phyloP scores from a whole-genome alignment of 2,113 vertebrate genomes.

The Lanius collurio region DNA sequence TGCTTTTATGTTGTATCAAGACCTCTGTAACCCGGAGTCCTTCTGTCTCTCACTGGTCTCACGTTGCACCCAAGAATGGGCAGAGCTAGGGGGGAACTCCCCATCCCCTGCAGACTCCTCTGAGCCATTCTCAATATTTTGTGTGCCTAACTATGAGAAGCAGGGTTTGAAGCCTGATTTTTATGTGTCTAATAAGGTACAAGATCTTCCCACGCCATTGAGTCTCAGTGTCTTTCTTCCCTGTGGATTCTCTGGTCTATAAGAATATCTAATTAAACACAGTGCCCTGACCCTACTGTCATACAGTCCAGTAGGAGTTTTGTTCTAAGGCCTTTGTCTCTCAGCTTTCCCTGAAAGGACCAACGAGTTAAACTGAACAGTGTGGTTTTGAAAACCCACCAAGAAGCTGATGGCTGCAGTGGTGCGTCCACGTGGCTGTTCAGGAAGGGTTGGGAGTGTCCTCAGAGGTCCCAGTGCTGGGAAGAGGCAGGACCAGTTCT shows the following conservation, averaged over 20 bases:
- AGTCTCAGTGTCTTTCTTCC: neutral
- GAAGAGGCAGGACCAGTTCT: neutral
- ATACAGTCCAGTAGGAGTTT: neutral
- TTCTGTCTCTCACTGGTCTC: neutral
- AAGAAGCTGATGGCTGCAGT: neutral
- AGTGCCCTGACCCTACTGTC: neutral
- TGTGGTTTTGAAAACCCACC: neutral
- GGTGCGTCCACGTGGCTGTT: neutral
- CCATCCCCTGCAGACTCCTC: neutral
- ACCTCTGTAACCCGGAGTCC: neutral
- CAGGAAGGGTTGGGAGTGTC: neutral
- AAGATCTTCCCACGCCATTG: neutral
- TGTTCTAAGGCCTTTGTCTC: neutral
- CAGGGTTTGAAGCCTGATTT: neutral
- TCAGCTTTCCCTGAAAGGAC: neutral
- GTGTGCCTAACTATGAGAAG: neutral
- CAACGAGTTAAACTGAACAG: neutral
- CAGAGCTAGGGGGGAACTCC: neutral
- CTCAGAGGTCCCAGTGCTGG: neutral
- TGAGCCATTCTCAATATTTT: accelerated
- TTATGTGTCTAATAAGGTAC: neutral
- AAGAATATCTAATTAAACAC: neutral
- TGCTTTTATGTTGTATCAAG: neutral
- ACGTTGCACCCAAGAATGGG: neutral
- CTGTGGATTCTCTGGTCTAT: neutral